Conservation (phyloP, 2,888 invertebrate genomes). For the Heteropelma amictum region DNA sequence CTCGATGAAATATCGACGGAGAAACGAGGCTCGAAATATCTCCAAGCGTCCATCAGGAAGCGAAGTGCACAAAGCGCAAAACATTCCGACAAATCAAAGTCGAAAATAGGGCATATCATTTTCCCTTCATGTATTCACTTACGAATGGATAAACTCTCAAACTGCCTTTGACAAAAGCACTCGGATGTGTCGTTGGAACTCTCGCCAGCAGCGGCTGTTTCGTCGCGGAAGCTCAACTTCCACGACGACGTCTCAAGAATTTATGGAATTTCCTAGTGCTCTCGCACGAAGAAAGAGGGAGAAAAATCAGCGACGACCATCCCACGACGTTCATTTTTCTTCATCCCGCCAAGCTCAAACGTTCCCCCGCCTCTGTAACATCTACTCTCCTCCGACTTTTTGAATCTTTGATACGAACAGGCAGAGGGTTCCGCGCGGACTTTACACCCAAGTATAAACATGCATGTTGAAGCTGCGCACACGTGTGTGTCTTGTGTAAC, state of each 20-base stretch:
- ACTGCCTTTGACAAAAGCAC: background rate
- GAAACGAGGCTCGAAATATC: background rate
- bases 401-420: too few relatives aligned
- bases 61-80: background rate
- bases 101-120: constrained; percentile 40
- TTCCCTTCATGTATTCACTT: constrained; percentile 9
- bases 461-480: background rate
- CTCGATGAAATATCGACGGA: background rate
- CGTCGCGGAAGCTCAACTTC: constrained; percentile 61
- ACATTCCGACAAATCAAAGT: constrained; percentile 53
- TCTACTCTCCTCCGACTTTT: too few relatives aligned
- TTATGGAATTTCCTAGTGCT: constrained; percentile 71
- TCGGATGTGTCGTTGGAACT: background rate
- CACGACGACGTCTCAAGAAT: constrained; percentile 66
- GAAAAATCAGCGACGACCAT: background rate
- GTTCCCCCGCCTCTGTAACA: too few relatives aligned
- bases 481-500: background rate
- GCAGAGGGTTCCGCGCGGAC: too few relatives aligned
- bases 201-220: constrained; percentile 1
- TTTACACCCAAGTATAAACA: background rate
- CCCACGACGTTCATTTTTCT: constrained; percentile 19
- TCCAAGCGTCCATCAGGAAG: background rate
- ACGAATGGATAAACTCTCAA: background rate
- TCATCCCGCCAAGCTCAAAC: constrained; percentile 8
- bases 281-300: constrained; percentile 48